Percentiles rank a stretch among this genome's conserved stretches.
Conservation (phyloP, 1,140 invertebrate genomes). For the Pinna nobilis region DNA sequence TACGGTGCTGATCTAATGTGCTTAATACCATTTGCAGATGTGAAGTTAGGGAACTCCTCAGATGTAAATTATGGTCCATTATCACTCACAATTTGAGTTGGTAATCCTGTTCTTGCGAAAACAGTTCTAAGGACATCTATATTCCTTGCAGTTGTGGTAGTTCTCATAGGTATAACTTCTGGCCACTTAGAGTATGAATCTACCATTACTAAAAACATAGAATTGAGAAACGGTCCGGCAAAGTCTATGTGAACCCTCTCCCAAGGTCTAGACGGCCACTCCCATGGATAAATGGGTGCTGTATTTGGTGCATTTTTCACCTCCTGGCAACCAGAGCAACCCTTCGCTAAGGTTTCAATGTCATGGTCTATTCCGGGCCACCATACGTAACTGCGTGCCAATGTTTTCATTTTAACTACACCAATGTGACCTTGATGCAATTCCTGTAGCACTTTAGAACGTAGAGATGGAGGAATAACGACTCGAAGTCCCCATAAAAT, state of each 20-base stretch:
- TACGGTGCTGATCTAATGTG: too few species aligned
- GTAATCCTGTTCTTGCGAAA: too few species aligned
- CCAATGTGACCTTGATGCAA: conserved; percentile 77
- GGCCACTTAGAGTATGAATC: too few species aligned
- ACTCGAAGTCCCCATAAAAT: conserved; percentile 30
- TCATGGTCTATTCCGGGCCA: conserved; percentile 76
- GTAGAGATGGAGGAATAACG: conserved; percentile 24
- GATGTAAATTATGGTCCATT: too few species aligned
- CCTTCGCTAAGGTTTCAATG: conserved; percentile 72
- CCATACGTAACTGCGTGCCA: conserved; percentile 77
- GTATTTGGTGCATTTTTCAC: conserved; percentile 20
- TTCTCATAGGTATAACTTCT: too few species aligned
- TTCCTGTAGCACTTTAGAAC: conserved; percentile 32
- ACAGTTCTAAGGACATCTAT: too few species aligned
- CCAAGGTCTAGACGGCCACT: conserved; percentile 33
- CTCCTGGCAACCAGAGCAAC: conserved; percentile 73
- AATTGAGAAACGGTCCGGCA: conserved; percentile 51
- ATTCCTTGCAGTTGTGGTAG: too few species aligned
- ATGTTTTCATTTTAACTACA: conserved; percentile 77
- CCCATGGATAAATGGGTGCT: conserved; percentile 47
- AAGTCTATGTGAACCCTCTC: conserved; percentile 55
- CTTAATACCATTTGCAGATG: too few species aligned
- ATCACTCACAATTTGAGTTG: too few species aligned
- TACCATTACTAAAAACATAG: too few species aligned
- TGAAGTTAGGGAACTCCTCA: too few species aligned